Evolutionary conservation across 2,113 vertebrate species (phyloP), one percentile per base, ranked within the genome.

Genomic region (Heterotis niloticus): DNA sequence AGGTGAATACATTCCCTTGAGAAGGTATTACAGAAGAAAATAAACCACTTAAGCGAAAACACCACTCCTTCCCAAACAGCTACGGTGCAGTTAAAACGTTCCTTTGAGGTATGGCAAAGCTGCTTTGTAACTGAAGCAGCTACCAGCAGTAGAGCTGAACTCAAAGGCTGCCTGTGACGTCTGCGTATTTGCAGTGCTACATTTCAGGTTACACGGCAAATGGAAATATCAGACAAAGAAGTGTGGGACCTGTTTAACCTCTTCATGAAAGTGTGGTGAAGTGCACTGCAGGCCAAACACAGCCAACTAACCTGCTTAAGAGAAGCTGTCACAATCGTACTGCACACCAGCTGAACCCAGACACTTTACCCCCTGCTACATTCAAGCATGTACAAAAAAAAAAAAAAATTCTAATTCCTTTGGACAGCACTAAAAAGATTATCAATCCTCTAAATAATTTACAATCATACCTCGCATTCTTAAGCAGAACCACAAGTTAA

Each of bases 131-230:
- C 34, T 44, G 34, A 44, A 44, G 3, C 7, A 44, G 7, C 34
- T 44, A 44, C 34, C 34, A 44, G 34, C 34, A 44, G 34, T 7
- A 44, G 3, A 2, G 7, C 2, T 7, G 34, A 24, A 24, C 54
- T 51, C 52, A 54, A 51, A 16, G 24, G 56, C 71, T 74, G 71
- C 54, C 54, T 26, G 7, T 13, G 12, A 59, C 23, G 23, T 74
- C 64, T 65, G 52, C 2, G 26, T 23, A 23, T 57, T 74, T 14
- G 2, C 34, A 44, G 59, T 74, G 54, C 57, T 10, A 57, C 10
- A 20, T 74, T 74, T 74, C 71, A 74, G 71, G 71, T 74, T 20
- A 74, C 20, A 28, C 51, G 16, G 71, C 17, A 70, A 17, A 74
- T 44, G 71, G 14, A 59, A 57, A 26, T 13, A 56, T 59, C 24